Base-by-base conservation (phyloP, 2,113 vertebrate species). In the Cavia porcellus region DNA sequence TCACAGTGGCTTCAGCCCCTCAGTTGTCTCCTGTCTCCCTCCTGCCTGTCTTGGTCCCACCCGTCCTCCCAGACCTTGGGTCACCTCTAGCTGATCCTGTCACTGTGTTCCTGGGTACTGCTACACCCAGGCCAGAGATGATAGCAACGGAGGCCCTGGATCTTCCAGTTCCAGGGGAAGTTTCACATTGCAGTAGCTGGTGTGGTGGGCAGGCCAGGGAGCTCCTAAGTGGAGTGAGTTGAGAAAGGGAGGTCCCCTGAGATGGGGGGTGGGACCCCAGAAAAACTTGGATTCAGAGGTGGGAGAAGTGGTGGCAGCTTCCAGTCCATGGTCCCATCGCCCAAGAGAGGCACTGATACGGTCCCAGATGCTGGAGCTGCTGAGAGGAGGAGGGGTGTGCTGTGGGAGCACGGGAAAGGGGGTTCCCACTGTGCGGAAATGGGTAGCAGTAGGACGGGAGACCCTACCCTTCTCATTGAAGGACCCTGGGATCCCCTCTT, bases 1-100 rank as follows among this genome's bases (percentile, higher is more conserved):
- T 30, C 22, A 86, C 92, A 82, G 20, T 81, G 61, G 35, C 59
- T 82, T 86, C 79, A 96, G 82, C 79, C 64, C 81, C 59, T 95
- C 70, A 42, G 6, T 83, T n/a, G 32, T 93, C 38, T 45, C 70
- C 25, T 45, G n/a, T 19, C 35, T 75, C 4, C 12, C 32, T 72
- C 77, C 93, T 52, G 50, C 77, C 93, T 52, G 61, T 93, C 42
- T 47, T 1, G 77, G 47, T 52, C 61, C 74, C 84, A 84, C 72
- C 75, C 64, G 88, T 88, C 75, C 90, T 94, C 24, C 17, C 64
- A 88, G 94, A 15, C 75, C 57, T 66, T 59, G 92, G 64, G 35
- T 83, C 86, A 45, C 90, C 87, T 86, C 8, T 64, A 82, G 45
- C 52, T n/a, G 6, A 72, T 84, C 64, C 55, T 86, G 32, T 52